phyloP scores from a whole-genome alignment of 2,113 vertebrate species.

The Amphilophus citrinellus region DNA sequence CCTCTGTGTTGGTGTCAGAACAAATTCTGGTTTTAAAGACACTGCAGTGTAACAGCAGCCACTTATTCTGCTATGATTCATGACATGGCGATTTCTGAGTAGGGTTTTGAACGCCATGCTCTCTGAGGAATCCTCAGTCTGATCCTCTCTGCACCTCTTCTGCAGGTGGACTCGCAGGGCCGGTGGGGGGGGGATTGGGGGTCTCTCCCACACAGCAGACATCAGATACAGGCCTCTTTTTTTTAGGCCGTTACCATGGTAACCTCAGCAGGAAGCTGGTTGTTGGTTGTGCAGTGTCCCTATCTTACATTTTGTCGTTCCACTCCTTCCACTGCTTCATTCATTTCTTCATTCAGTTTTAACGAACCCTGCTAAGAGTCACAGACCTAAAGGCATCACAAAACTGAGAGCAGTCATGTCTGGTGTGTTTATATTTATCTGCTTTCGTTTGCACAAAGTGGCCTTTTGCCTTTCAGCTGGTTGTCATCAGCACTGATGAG shows the following conservation, averaged over 20 bases:
- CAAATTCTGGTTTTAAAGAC: not conserved
- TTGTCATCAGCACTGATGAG: not conserved
- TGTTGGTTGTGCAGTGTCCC: not conserved
- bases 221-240: conserved; percentile 1
- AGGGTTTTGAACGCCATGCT: not conserved
- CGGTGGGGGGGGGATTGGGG: not conserved
- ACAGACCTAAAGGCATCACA: not conserved
- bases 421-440: not conserved
- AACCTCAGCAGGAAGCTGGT: conserved; percentile 51
- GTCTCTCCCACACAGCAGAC: conserved; percentile 53
- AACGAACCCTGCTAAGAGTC: not conserved
- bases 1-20: not conserved
- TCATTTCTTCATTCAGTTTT: not conserved
- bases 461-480: not conserved
- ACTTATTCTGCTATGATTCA: not conserved
- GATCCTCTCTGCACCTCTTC: conserved; percentile 23
- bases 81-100: not conserved
- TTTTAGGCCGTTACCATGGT: conserved; percentile 69
- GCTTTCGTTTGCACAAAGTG: not conserved
- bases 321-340: not conserved
- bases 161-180: conserved; percentile 46
- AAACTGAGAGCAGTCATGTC: not conserved
- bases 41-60: not conserved
- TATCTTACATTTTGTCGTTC: not conserved
- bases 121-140: conserved; percentile 32